Evolutionary conservation across 1,140 invertebrate species (phyloP), one percentile per base, ranked within the genome.

Genomic region (Atopsyche davidsoni): DNA sequence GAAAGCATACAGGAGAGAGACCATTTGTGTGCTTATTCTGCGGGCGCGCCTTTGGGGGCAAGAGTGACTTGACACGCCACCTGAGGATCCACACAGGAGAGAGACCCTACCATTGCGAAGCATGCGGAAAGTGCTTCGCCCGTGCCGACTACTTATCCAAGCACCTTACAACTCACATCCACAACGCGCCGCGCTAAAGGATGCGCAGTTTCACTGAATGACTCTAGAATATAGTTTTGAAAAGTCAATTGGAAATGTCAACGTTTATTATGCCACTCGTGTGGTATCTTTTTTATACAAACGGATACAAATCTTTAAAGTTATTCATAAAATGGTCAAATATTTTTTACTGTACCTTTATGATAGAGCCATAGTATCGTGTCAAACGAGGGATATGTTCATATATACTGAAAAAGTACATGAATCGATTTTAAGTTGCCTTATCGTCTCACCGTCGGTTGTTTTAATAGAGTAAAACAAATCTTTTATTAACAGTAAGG

Each of bases 101-200:
- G 65, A 77, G 86, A 59, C 91, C 85, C 35, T 94, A 86, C 67
- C 90, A 89, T 62, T 92, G 89, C 69, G 87, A 92, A 67, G 87
- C 88, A 65, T 92, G 90, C 69, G 88, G 88, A 55, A 92, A 92
- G 65, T 90, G 87, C 64, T 92, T 92, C 70, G 89, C 88, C 7
- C 71, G 89, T 6, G 89, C 88, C 21, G 89, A 92, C 63, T 92
- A 92, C 60, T 78, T 92, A n/a, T 90, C 87, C 52, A 92, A 92
- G 69, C 89, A 92, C 67, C 76, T 92, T 47, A 91, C 88, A 42
- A 92, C 89, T 3, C 89, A 92, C 70, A 86, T 90, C 50, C 86
- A 89, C 69, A 82, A 79, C 60, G 72, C 79, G 51, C 79, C 79
- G 13, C 56, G 56, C 32, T 58, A 50, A 50, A 18, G 34, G 13